Percentiles rank a stretch among this genome's conserved stretches.
These are phyloP conservation scores for Babylonia areolata DNA, from an alignment of 1,140 invertebrate genomes.

Conservation along the genomic window DNA sequence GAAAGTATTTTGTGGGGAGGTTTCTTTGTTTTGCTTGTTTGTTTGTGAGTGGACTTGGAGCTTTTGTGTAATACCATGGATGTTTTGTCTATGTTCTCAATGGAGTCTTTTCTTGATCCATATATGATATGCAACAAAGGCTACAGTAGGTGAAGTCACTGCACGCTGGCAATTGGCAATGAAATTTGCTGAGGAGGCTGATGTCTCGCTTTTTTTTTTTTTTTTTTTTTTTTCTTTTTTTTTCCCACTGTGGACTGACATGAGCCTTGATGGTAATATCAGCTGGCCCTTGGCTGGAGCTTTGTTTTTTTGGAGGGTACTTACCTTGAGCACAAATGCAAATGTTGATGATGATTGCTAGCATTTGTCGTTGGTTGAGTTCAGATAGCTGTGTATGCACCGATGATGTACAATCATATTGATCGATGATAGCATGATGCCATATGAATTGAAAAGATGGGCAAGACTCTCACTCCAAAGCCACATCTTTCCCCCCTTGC, in stretches of 20 bases:
- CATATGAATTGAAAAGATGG: no score
- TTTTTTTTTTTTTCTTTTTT: neutral
- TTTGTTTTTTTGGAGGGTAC: neutral
- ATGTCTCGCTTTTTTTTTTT: no score
- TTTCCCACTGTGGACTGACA: neutral
- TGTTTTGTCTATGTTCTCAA: neutral
- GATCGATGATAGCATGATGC: no score
- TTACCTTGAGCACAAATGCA: no score
- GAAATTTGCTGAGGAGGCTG: no score
- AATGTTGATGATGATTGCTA: neutral
- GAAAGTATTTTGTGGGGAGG: no score
- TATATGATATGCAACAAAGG: neutral
- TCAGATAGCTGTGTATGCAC: neutral
- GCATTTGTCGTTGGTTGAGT: neutral
- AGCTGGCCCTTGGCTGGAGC: neutral
- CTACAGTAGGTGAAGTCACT: no score
- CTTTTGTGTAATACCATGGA: neutral
- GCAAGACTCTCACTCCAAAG: no score
- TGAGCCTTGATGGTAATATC: neutral
- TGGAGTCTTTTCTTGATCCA: neutral
- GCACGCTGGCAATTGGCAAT: no score
- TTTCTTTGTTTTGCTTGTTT: neutral
- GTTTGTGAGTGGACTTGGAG: neutral
- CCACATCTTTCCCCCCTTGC: no score
- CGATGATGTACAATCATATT: neutral